Base-by-base conservation (phyloP, 92 coral and sea anemone species). In the Anthopleura xanthogrammica region DNA sequence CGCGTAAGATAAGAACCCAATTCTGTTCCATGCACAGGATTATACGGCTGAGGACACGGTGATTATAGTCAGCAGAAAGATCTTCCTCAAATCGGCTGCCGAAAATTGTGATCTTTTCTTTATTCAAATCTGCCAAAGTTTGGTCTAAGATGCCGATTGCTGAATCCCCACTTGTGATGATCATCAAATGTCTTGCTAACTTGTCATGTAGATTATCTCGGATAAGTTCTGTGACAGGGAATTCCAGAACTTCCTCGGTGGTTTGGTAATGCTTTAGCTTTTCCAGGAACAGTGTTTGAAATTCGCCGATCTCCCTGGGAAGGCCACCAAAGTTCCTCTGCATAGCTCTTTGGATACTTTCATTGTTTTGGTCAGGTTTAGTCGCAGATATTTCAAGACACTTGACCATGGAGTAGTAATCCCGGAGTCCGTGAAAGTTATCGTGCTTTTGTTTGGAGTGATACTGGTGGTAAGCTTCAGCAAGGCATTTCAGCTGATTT, bases 1-100 rank as follows among this genome's bases (percentile, higher is more conserved):
- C 99, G 22, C 99, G 94, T 12, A 96, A 79, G 43, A 96, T 96
- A 2, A 96, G 93, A 12, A 96, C 90, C 73, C 94, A 94, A 79
- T 94, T 95, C 52, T 92, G 93, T 72, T 96, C 99, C 99, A 96
- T 96, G 90, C 98, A 96, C 24, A 96, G 91, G 57, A 96, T 96
- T 66, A 96, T 96, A 39, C 98, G 99, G 87, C 99, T 96, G 24
- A 96, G 90, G 48, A 94, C 88, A 8, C 99, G 92, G 87, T 96
- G 91, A 77, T 90, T 90, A 88, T 96, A 96, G 70, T 94, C 99
- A 50, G 95, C 98, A 6, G 98, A 96, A 24, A 94, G 91, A 65
- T 96, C 99, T 87, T 96, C 99, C 84, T 96, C 95, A 85, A 96
- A 94, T 13, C 88, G 94, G 60, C 99, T 96, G 46, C 99, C 99